Conservation (phyloP, 2,113 vertebrate species). For the Xyrauchen texanus region DNA sequence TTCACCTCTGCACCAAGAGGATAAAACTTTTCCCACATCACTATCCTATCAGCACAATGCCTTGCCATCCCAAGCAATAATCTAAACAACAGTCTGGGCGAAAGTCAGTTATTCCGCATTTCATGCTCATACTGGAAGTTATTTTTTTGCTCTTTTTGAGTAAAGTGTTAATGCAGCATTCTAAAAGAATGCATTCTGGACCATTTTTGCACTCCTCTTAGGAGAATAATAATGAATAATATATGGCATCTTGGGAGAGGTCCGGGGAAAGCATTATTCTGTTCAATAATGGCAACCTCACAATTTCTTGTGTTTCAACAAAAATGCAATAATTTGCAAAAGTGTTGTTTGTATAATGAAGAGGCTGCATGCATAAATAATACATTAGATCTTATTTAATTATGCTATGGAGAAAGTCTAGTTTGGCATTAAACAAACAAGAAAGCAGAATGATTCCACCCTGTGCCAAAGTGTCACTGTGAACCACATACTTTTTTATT, state of each 20-base stretch:
- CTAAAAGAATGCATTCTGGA: conserved; percentile 61
- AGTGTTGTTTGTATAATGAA: conserved; percentile 78
- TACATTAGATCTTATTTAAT: conserved; percentile 79
- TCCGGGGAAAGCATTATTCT: conserved; percentile 36
- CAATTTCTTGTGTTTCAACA: conserved; percentile 66
- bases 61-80: conserved; percentile 38
- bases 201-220: conserved; percentile 53
- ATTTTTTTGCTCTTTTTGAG: conserved; percentile 58
- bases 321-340: conserved; percentile 76
- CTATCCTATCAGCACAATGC: conserved; percentile 12
- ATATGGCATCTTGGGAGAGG: conserved; percentile 65
- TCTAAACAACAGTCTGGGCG: conserved; percentile 9
- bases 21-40: conserved; percentile 6
- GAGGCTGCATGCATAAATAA: conserved; percentile 76
- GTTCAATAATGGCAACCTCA: conserved; percentile 66
- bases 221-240: conserved; percentile 71
- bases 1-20: conserved; percentile 21
- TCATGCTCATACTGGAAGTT: conserved; percentile 61
- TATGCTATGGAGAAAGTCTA: conserved; percentile 69
- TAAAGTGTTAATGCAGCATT: conserved; percentile 70
- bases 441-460: conserved; percentile 63
- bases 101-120: conserved; percentile 43
- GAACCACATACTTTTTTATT: neutral
- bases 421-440: conserved; percentile 70
- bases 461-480: conserved; percentile 60